Base-by-base conservation (phyloP, 30 jellyfish, hydroid and myxozoan species). In the Chrysaora quinquecirrha region DNA sequence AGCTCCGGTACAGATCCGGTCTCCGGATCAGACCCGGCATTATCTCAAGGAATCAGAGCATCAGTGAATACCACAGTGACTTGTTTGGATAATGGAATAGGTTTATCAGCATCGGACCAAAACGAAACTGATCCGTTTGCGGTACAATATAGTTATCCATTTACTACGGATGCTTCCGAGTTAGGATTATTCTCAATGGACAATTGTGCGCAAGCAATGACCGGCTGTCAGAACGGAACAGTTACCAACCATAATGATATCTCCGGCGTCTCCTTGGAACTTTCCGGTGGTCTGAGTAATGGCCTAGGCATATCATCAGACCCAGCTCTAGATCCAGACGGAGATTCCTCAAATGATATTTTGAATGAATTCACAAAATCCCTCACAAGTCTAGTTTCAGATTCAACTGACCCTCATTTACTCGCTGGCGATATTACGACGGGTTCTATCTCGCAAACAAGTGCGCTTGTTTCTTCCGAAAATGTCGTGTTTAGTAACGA, bases 221-320 rank as follows among this genome's bases (percentile, higher is more conserved):
- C 90, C 83, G 32, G 82, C 47, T 1, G 72, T 56, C 28, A 28
- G 43, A 14, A 29, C 85, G 31, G 92, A 49, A 48, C 35, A 76
- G 27, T 14, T 38, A 38, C 54, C 6, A n/a, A n/a, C n/a, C n/a
- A n/a, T n/a, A n/a, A n/a, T n/a, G n/a, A n/a, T n/a, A n/a, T n/a
- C n/a, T n/a, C n/a, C n/a, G n/a, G n/a, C n/a, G n/a, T n/a, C n/a
- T n/a, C n/a, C n/a, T n/a, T n/a, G n/a, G n/a, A n/a, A n/a, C 14
- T 38, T 3, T 38, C 54, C 6, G 14, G 11, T 14, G 54, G 54
- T 38, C 14, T 38, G 54, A 38, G 54, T 38, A 38, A 3, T 3
- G 54, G 11, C 6, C 11, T 14, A 3, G 54, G 54, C 14, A 3
- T 14, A 14, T 38, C 54, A 14, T 38, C 54, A 38, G 14, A 38